Conservation (phyloP, 2,888 invertebrate genomes). For the Gastrophysa polygoni region DNA sequence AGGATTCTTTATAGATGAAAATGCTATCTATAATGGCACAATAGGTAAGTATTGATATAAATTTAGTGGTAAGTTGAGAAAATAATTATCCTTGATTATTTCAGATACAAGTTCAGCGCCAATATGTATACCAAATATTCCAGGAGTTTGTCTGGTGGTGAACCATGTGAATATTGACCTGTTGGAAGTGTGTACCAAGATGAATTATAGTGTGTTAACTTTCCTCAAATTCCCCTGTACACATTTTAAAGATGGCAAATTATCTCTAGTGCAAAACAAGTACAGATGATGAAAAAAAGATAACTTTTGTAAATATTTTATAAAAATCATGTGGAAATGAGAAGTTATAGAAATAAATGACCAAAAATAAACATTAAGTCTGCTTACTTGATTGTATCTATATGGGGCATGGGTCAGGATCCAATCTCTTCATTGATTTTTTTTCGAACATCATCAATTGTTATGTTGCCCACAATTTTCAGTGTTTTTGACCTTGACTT, state of each 20-base stretch:
- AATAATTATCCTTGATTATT: slow-evolving; percentile 27
- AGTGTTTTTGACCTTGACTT: slow-evolving; percentile 66
- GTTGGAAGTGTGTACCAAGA: slow-evolving; percentile 38
- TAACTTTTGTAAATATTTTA: too few species aligned
- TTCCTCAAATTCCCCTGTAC: slow-evolving; percentile 40
- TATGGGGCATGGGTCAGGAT: too few species aligned
- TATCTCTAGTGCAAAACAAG: slow-evolving; percentile 28
- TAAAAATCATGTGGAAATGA: too few species aligned
- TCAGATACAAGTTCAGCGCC: slow-evolving; percentile 38
- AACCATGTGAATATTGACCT: slow-evolving; percentile 38
- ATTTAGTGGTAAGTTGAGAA: background rate
- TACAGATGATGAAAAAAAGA: slow-evolving; percentile 5
- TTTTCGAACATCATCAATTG: slow-evolving; percentile 57
- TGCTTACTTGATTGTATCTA: too few species aligned
- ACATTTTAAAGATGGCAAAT: slow-evolving; percentile 30
- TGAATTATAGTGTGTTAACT: slow-evolving; percentile 32
- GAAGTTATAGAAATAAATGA: too few species aligned
- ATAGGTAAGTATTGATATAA: slow-evolving; percentile 28
- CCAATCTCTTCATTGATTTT: slow-evolving; percentile 56
- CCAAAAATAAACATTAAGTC: too few species aligned
- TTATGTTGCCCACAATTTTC: slow-evolving; percentile 59
- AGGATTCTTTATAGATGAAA: slow-evolving; percentile 28
- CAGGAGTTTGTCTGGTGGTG: slow-evolving; percentile 34
- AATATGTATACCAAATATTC: slow-evolving; percentile 33
- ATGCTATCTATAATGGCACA: slow-evolving; percentile 30